These are phyloP conservation scores for Austrolebias charrua DNA, from an alignment of 2,797 vertebrate genomes.

Conservation along the genomic window DNA sequence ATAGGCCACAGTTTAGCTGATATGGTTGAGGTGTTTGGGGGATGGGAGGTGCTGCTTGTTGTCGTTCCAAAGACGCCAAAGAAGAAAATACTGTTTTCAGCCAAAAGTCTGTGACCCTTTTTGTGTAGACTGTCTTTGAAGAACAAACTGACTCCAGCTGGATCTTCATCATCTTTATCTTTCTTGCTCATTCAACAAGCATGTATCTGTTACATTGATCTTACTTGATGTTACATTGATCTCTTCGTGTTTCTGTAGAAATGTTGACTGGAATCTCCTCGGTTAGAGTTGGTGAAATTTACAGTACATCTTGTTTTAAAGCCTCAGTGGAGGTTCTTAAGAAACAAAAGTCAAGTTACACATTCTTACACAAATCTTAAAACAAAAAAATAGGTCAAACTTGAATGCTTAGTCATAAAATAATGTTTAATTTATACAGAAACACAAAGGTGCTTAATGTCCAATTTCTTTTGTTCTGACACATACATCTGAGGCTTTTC, in stretches of 20 bases:
- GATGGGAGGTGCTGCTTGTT: slow-evolving; percentile 21
- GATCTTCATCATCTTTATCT: too few species aligned
- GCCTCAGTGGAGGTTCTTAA: too few species aligned
- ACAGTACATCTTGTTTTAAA: background rate
- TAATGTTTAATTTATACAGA: background rate
- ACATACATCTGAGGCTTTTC: too few species aligned
- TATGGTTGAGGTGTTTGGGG: slow-evolving; percentile 4
- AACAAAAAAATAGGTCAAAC: too few species aligned
- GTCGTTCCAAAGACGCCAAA: slow-evolving; percentile 25
- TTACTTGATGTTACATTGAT: background rate
- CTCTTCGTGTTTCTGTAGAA: background rate
- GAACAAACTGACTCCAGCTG: too few species aligned
- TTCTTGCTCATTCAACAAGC: too few species aligned
- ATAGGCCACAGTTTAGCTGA: slow-evolving; percentile 40
- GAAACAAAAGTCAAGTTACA: too few species aligned
- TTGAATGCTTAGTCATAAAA: background rate
- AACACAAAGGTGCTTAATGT: background rate
- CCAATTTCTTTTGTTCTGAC: background rate
- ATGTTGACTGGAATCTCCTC: background rate
- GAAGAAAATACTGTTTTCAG: slow-evolving; percentile 33
- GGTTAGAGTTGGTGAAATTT: too few species aligned
- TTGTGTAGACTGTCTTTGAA: background rate
- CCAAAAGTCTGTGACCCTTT: slow-evolving; percentile 29
- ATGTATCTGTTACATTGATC: too few species aligned
- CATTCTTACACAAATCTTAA: too few species aligned